These are phyloP conservation scores for Dendrolimus houi DNA, from an alignment of 2,888 invertebrate genomes.

Conservation along the genomic window DNA sequence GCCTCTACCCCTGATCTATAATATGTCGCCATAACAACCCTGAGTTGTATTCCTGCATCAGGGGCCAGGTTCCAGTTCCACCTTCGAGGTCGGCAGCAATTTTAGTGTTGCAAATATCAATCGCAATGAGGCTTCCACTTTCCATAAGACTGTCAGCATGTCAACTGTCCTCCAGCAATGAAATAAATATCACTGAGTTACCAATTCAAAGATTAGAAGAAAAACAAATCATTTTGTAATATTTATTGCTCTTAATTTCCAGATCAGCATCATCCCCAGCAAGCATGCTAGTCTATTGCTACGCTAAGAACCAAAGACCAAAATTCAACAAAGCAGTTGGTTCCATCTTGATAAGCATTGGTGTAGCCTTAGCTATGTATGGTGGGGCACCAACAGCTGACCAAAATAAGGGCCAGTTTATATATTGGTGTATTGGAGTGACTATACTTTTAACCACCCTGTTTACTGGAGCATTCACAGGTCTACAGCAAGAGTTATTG, in stretches of 20 bases:
- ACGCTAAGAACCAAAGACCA: constrained; percentile 43
- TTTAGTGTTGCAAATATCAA: no score
- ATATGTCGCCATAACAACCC: no score
- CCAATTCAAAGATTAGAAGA: no score
- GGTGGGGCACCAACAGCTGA: constrained; percentile 51
- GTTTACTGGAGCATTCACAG: constrained; percentile 58
- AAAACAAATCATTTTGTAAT: no score
- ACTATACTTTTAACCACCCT: constrained; percentile 45
- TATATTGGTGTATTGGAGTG: constrained; percentile 60
- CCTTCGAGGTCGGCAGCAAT: no score
- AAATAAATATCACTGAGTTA: no score
- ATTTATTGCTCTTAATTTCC: constrained; percentile 10
- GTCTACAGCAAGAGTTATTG: constrained; percentile 58
- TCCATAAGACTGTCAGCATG: no score
- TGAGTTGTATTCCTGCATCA: no score
- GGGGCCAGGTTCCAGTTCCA: no score
- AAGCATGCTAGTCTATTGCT: constrained; percentile 62
- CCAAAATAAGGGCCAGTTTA: constrained; percentile 41
- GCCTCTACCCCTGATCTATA: no score
- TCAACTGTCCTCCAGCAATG: no score
- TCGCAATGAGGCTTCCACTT: no score
- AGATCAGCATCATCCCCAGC: constrained; percentile 66
- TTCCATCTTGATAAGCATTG: constrained; percentile 52
- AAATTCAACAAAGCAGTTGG: constrained; percentile 47
- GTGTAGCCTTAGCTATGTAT: constrained; percentile 56